Conservation (phyloP, 2,888 invertebrate species). For the Stenodera caucasica region DNA sequence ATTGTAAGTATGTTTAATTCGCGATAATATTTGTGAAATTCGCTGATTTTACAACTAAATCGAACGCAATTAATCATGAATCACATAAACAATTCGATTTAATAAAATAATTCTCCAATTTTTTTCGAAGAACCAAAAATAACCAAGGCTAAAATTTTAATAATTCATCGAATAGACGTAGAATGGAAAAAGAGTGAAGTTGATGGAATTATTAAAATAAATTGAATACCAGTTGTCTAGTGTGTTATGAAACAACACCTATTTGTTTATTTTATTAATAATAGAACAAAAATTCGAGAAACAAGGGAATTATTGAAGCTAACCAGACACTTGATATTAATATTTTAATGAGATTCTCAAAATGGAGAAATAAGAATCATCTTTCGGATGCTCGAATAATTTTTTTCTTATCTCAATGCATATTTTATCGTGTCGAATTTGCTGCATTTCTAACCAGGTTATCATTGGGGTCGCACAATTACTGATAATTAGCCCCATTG, state of each 20-base stretch:
- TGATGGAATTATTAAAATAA: slow-evolving; percentile 6
- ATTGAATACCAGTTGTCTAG: neutral
- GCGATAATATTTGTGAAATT: neutral
- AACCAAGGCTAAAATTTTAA: neutral
- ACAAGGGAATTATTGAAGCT: no score
- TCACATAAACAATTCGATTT: slow-evolving; percentile 12
- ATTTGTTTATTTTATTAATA: no score
- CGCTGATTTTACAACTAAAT: slow-evolving; percentile 7
- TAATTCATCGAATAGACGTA: no score
- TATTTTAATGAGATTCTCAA: no score
- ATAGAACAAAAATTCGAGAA: no score
- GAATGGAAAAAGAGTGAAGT: no score
- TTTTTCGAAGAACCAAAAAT: neutral
- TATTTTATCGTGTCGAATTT: no score
- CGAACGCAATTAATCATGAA: neutral
- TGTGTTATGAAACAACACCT: neutral
- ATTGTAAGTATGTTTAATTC: neutral
- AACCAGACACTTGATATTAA: no score
- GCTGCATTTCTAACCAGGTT: neutral
- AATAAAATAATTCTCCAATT: neutral
- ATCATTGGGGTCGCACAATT: neutral
- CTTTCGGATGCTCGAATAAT: no score
- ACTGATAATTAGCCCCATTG: no score
- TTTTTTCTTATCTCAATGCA: no score
- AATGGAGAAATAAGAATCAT: no score